A percentile compares a stretch with the other conserved stretches of the same genome.
Conservation (phyloP, 2,113 vertebrate genomes). For the Gymnarchus niloticus region DNA sequence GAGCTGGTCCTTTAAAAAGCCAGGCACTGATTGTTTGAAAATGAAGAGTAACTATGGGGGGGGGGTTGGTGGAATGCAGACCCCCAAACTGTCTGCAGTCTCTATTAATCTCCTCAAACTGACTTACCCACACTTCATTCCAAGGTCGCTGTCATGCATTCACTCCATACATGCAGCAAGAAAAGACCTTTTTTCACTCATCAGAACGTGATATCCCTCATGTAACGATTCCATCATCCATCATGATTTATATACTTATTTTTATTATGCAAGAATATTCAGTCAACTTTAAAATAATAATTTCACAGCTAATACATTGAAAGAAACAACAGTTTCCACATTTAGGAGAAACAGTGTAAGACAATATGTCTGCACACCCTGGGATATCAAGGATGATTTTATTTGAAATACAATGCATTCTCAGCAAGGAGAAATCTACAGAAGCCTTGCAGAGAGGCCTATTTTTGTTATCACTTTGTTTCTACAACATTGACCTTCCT, state of each 20-base stretch:
- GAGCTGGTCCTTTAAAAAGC: not conserved
- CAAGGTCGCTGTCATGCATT: not conserved
- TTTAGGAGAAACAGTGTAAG: not conserved
- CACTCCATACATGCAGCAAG: not conserved
- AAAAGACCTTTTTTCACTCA: not conserved
- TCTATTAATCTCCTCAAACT: not conserved
- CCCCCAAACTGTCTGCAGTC: not conserved
- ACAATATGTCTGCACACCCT: not conserved
- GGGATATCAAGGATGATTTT: not conserved
- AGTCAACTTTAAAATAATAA: not conserved
- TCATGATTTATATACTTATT: not conserved
- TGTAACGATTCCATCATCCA: not conserved
- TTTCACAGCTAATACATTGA: too few relatives aligned
- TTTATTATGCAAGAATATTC: not conserved
- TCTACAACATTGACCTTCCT: not conserved
- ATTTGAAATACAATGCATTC: not conserved
- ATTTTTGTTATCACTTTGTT: not conserved
- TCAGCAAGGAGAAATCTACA: not conserved
- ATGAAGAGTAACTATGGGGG: not conserved
- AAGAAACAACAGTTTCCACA: too few relatives aligned
- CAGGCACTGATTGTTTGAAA: not conserved
- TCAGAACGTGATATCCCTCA: not conserved
- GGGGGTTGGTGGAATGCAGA: not conserved
- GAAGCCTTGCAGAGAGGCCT: not conserved
- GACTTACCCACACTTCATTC: not conserved